Evolutionary conservation across 2,888 invertebrate genomes (phyloP).

Genomic region (Parnassius apollo): DNA sequence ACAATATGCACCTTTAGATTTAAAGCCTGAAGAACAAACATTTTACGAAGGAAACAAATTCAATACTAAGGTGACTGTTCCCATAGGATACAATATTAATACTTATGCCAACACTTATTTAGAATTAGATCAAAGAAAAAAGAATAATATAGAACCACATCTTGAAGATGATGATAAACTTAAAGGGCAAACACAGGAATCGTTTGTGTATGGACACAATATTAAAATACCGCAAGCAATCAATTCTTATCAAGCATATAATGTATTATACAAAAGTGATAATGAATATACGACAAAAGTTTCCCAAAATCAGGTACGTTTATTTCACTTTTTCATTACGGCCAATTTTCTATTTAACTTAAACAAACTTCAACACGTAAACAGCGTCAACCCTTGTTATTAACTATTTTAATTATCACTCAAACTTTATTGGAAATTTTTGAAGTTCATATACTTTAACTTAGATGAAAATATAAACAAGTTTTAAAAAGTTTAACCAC

Average conservation of each 20-base stretch:
- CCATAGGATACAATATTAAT: conserved; percentile 3
- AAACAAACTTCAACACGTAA: not conserved
- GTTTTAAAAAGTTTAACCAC: too few relatives aligned
- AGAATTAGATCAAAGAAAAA: conserved; percentile 6
- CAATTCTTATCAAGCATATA: conserved; percentile 9
- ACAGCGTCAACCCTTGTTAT: too few relatives aligned
- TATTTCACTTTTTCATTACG: not conserved
- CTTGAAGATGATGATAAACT: conserved; percentile 2
- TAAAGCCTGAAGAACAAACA: conserved; percentile 14
- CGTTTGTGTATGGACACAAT: conserved; percentile 18
- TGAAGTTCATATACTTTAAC: too few relatives aligned
- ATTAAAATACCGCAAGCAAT: conserved; percentile 11
- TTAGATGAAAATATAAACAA: too few relatives aligned
- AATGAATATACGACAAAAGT: conserved; percentile 17
- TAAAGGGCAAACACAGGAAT: not conserved
- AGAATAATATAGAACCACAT: conserved; percentile 21
- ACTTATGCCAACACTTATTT: not conserved
- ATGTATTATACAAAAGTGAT: conserved; percentile 8
- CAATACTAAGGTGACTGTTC: conserved; percentile 1
- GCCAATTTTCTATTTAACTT: not conserved
- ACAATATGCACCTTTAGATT: conserved; percentile 23
- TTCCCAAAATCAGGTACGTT: conserved; percentile 11
- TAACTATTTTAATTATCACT: too few relatives aligned
- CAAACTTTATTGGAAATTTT: too few relatives aligned
- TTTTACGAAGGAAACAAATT: conserved; percentile 9